Conservation (phyloP, 53 echinoderm and acorn worm species). For the Henricia sp. region DNA sequence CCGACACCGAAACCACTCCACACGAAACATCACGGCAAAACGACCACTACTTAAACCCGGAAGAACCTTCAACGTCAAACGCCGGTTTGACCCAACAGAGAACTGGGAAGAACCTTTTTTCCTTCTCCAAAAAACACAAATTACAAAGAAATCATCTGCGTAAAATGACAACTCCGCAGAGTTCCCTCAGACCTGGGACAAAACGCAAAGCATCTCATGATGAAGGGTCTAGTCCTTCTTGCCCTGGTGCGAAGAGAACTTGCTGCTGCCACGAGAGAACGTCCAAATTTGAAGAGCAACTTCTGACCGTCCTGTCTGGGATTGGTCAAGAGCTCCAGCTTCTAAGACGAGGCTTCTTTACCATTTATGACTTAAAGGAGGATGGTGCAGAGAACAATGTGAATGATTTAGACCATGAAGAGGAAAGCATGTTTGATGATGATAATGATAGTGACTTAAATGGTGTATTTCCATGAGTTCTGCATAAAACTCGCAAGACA, state of each 20-base stretch:
- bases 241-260: neutral
- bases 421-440: neutral
- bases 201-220: neutral
- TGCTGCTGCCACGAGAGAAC: constrained; percentile 23
- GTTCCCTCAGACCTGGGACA: neutral
- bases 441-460: neutral
- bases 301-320: constrained; percentile 26
- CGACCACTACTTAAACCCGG: neutral
- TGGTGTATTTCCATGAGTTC: neutral
- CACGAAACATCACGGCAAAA: neutral
- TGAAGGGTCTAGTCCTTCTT: neutral
- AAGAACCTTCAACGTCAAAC: neutral
- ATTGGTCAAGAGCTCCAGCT: constrained; percentile 48
- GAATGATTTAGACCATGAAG: neutral
- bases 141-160: neutral
- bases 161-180: neutral
- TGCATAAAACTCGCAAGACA: no score
- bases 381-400: neutral
- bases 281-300: constrained; percentile 37
- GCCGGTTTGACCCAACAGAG: neutral
- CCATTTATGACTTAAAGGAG: constrained; percentile 36
- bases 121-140: neutral
- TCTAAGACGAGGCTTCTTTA: constrained; percentile 34
- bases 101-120: no score
- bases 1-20: neutral